Evolutionary conservation across 2,888 invertebrate species (phyloP).

Genomic region (Proisotoma minuta): DNA sequence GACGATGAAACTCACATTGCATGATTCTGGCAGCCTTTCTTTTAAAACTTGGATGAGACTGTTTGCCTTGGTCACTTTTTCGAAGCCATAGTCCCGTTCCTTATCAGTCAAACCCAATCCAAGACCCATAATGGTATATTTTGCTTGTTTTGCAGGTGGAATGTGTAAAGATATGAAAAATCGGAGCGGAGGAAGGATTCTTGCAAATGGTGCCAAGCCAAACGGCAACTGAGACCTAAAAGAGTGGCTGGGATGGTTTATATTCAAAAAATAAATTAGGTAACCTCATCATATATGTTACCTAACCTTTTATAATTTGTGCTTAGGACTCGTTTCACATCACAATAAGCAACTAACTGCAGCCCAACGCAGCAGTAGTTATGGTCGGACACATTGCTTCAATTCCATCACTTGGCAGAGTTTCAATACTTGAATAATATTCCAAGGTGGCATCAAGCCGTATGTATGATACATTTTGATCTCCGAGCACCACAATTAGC

Average conservation of each 20-base stretch:
- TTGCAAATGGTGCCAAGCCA: constrained; percentile 6
- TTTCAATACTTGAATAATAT: no score
- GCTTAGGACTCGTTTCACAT: not conserved
- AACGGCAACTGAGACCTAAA: not conserved
- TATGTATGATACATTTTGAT: no score
- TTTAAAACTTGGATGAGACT: not conserved
- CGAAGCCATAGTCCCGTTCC: not conserved
- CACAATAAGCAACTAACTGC: no score
- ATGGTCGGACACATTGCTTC: no score
- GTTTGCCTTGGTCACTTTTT: not conserved
- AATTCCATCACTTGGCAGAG: no score
- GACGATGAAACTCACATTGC: constrained; percentile 8
- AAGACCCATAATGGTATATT: not conserved
- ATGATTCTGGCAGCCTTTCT: constrained; percentile 6
- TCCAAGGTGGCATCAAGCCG: no score
- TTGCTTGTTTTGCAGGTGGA: not conserved
- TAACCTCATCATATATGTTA: not conserved
- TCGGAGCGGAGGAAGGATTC: no score
- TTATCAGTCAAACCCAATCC: not conserved
- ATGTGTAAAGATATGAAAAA: no score
- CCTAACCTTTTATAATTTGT: constrained; percentile 2
- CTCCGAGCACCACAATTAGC: no score
- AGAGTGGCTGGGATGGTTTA: not conserved
- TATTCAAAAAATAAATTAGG: constrained; percentile 6
- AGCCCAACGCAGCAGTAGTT: no score